Percentiles rank a stretch among this genome's conserved stretches.
Conservation (phyloP, 2,888 invertebrate species). For the Electrophaes corylata region DNA sequence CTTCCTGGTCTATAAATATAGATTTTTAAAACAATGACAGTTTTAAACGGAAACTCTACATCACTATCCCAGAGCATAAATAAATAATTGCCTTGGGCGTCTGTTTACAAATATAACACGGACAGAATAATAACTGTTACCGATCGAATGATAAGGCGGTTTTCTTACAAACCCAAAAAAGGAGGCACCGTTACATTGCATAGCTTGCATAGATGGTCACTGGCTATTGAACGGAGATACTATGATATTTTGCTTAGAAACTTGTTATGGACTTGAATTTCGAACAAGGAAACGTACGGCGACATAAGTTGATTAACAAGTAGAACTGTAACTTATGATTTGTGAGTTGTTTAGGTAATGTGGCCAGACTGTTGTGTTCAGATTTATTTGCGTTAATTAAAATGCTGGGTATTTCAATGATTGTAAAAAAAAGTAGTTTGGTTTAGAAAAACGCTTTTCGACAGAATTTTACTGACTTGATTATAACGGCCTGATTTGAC, state of each 20-base stretch:
- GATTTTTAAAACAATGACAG: too few species aligned
- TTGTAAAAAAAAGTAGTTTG: too few species aligned
- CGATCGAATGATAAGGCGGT: constrained; percentile 25
- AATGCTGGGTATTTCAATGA: too few species aligned
- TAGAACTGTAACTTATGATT: neutral
- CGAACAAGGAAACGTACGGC: neutral
- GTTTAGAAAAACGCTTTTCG: too few species aligned
- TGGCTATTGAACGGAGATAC: constrained; percentile 12
- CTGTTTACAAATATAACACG: constrained; percentile 27
- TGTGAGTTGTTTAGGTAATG: neutral
- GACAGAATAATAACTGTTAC: constrained; percentile 21
- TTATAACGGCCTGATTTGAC: too few species aligned
- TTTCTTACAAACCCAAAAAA: constrained; percentile 29
- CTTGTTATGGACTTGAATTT: constrained; percentile 1
- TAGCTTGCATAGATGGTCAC: constrained; percentile 26
- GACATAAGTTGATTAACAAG: neutral
- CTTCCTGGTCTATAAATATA: too few species aligned
- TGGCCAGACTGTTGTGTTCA: neutral
- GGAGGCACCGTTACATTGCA: constrained; percentile 25
- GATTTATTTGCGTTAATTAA: neutral
- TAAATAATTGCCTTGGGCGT: constrained; percentile 17
- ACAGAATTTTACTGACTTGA: too few species aligned
- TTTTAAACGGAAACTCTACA: constrained; percentile 6
- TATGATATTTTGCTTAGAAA: constrained; percentile 8
- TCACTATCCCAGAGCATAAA: constrained; percentile 6